A percentile compares a stretch with the other conserved stretches of the same genome.
These are phyloP conservation scores for Prionailurus viverrinus DNA, from an alignment of 2,113 vertebrate genomes.

Conservation along the genomic window DNA sequence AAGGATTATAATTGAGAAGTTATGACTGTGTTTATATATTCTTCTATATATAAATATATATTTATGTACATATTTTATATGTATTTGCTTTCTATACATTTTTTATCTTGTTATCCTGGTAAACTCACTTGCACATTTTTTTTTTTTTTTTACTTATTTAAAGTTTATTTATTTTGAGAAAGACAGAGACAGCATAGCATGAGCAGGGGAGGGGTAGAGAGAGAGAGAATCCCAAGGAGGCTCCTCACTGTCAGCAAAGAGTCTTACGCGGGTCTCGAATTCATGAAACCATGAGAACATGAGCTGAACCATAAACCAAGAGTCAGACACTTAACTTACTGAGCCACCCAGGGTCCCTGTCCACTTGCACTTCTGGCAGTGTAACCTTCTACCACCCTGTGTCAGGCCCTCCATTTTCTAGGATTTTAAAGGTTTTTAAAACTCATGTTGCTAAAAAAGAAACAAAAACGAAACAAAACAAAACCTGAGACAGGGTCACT, in stretches of 20 bases:
- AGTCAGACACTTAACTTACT: no score
- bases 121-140: not conserved
- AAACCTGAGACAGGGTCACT: not conserved
- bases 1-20: not conserved
- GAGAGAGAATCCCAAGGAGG: no score
- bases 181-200: no score
- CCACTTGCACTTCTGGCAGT: no score
- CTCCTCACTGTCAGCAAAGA: no score
- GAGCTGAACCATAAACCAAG: no score
- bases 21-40: not conserved
- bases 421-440: not conserved
- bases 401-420: not conserved
- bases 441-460: not conserved
- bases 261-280: no score
- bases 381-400: rapidly evolving
- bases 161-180: no score
- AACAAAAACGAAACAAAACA: not conserved
- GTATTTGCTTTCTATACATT: not conserved
- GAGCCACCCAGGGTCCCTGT: no score
- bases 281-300: no score
- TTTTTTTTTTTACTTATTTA: no score
- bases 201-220: no score
- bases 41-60: not conserved
- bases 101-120: not conserved
- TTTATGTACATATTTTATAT: not conserved